Evolutionary conservation across 1,140 invertebrate species (phyloP).

Genomic region (Cyphomyrmex costatus): DNA sequence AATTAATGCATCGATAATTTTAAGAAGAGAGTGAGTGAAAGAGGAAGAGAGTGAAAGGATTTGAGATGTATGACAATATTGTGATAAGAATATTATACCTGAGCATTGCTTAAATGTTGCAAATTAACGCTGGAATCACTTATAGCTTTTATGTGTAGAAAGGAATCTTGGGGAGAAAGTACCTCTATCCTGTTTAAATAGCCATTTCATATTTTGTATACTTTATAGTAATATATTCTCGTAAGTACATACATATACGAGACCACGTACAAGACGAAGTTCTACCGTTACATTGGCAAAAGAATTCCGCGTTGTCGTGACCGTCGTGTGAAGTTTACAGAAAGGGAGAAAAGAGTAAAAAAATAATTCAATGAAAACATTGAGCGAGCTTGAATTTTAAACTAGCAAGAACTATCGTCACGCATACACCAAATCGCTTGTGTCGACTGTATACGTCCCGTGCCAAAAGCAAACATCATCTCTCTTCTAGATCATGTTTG

Average conservation of each 20-base stretch:
- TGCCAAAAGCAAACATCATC: slow-evolving; percentile 63
- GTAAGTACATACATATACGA: slow-evolving; percentile 39
- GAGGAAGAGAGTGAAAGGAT: slow-evolving; percentile 51
- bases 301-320: not conserved
- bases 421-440: slow-evolving; percentile 18
- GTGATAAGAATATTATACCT: slow-evolving; percentile 78
- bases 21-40: not conserved
- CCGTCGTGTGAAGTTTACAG: not conserved
- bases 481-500: slow-evolving; percentile 5
- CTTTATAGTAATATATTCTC: slow-evolving; percentile 74
- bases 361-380: slow-evolving; percentile 13
- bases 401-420: not conserved
- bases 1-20: slow-evolving; percentile 42
- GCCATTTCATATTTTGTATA: slow-evolving; percentile 71
- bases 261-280: not conserved
- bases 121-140: slow-evolving; percentile 63
- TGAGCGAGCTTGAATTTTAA: slow-evolving; percentile 50
- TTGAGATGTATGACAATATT: slow-evolving; percentile 72
- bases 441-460: slow-evolving; percentile 37
- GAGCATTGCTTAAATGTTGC: slow-evolving; percentile 63
- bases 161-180: slow-evolving; percentile 49
- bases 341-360: not conserved
- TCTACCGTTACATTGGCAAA: not conserved
- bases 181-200: slow-evolving; percentile 67
- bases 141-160: slow-evolving; percentile 56